Evolutionary conservation across 2,888 invertebrate species (phyloP).

Genomic region (Miltochrista miniata): DNA sequence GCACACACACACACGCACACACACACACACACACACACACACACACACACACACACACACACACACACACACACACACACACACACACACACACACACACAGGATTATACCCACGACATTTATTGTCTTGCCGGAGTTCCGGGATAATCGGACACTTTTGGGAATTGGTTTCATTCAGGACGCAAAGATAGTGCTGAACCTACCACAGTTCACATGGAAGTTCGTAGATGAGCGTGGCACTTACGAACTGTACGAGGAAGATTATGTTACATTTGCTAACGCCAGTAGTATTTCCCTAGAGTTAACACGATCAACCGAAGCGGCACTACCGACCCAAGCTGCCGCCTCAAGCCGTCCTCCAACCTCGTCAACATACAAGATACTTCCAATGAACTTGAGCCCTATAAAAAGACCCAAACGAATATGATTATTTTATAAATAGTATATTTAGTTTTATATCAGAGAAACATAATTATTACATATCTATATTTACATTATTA

Average conservation of each 20-base stretch:
- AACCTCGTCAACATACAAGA: too few relatives aligned
- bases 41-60: too few relatives aligned
- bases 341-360: too few relatives aligned
- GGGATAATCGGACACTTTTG: constrained; percentile 14
- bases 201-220: constrained; percentile 20
- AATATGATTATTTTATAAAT: too few relatives aligned
- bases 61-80: too few relatives aligned
- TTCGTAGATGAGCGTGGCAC: constrained; percentile 13
- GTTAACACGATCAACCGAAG: not conserved
- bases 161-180: constrained; percentile 25
- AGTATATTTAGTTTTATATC: too few relatives aligned
- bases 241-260: not conserved
- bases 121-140: constrained; percentile 8
- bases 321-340: not conserved
- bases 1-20: too few relatives aligned
- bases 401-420: not conserved
- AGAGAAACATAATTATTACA: too few relatives aligned
- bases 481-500: too few relatives aligned
- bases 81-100: too few relatives aligned
- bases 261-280: not conserved
- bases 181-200: constrained; percentile 14
- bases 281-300: not conserved
- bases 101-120: constrained; percentile 1
- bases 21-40: too few relatives aligned
- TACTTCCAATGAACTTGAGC: not conserved